Evolutionary conservation across 2,888 invertebrate species (phyloP).

Genomic region (Mantis religiosa): DNA sequence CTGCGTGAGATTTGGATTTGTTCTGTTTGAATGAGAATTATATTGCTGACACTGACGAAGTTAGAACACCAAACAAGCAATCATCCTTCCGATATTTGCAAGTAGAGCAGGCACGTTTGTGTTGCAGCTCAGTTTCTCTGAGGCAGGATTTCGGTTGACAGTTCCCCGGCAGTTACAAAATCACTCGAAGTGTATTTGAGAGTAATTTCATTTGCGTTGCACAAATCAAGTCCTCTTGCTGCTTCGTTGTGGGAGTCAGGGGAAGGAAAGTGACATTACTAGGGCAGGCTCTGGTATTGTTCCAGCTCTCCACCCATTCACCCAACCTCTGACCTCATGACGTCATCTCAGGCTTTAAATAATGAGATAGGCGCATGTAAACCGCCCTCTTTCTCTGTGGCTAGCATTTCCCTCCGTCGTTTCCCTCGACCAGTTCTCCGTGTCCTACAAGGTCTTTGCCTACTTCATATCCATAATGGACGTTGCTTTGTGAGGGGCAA

Average conservation of each 20-base stretch:
- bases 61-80: background rate
- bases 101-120: background rate
- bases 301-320: background rate
- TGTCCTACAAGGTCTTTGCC: background rate
- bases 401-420: background rate
- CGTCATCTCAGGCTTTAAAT: conserved; percentile 16
- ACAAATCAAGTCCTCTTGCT: background rate
- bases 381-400: background rate
- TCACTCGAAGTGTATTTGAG: background rate
- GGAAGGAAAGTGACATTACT: background rate
- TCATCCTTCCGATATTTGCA: background rate
- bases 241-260: background rate
- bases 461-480: conserved; percentile 1
- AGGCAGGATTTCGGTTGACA: background rate
- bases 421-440: background rate
- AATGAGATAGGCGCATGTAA: conserved; percentile 17
- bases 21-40: background rate
- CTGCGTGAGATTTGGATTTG: background rate
- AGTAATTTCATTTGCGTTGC: background rate
- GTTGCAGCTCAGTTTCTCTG: background rate
- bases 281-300: background rate
- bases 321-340: conserved; percentile 11
- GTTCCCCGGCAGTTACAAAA: background rate
- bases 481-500: background rate
- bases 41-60: background rate